Conservation (phyloP, 2,113 vertebrate species). For the Atherinomorus stipes region DNA sequence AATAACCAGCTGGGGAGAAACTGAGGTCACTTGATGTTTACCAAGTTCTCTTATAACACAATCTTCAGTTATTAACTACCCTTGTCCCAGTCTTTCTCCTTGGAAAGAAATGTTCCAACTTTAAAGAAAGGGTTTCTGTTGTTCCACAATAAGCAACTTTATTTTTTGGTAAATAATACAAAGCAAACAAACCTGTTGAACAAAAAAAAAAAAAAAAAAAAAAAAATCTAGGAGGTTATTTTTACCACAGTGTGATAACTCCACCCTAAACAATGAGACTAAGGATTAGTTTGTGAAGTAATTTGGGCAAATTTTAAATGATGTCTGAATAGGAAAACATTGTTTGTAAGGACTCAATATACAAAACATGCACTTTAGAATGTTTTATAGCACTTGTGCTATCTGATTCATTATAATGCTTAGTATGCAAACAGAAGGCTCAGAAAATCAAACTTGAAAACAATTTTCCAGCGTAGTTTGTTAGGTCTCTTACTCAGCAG, state of each 20-base stretch:
- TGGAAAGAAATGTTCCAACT: constrained; percentile 45
- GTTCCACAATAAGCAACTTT: background rate
- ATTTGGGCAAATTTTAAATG: no score
- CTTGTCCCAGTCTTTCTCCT: constrained; percentile 60
- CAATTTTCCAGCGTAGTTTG: constrained; percentile 9
- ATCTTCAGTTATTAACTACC: constrained; percentile 79
- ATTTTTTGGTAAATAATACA: background rate
- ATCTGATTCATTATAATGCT: background rate
- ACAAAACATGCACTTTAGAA: background rate
- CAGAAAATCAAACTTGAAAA: constrained; percentile 25
- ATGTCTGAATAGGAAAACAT: background rate
- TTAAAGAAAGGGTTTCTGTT: constrained; percentile 35
- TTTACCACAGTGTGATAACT: background rate
- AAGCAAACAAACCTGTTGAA: background rate
- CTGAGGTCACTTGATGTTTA: constrained; percentile 75
- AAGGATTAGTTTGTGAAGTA: no score
- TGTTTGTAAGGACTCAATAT: background rate
- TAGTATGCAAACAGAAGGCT: constrained; percentile 20
- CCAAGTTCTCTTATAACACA: constrained; percentile 62
- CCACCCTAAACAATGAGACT: background rate
- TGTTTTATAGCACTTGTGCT: background rate
- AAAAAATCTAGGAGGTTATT: background rate
- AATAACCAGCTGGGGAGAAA: constrained; percentile 40
- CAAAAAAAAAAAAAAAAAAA: no score
- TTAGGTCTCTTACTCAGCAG: constrained; percentile 20